Conservation (phyloP, 2,888 invertebrate genomes). For the Eueremaeus valkanovi region DNA sequence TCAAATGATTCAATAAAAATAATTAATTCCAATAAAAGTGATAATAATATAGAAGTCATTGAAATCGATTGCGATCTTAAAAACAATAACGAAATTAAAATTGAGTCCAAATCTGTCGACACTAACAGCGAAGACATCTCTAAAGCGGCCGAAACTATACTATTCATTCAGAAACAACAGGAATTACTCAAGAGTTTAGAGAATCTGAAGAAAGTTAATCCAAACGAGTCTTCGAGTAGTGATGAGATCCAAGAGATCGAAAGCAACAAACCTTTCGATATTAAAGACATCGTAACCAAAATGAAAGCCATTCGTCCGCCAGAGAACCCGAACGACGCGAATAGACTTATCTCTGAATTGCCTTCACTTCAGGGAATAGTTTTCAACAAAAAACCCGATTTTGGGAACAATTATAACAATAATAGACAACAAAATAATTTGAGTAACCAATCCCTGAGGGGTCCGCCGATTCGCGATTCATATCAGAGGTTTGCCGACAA, state of each 20-base stretch:
- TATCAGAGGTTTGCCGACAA: not conserved
- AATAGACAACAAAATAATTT: not conserved
- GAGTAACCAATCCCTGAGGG: not conserved
- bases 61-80: not conserved
- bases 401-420: not conserved
- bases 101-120: not conserved
- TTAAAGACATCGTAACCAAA: constrained; percentile 28
- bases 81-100: not conserved
- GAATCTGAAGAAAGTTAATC: not conserved
- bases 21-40: not conserved
- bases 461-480: no score
- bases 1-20: not conserved
- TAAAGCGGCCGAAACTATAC: not conserved
- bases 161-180: constrained; percentile 24
- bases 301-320: constrained; percentile 36
- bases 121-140: not conserved
- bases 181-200: constrained; percentile 36
- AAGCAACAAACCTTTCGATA: constrained; percentile 38
- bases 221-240: not conserved
- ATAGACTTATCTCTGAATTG: not conserved
- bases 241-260: not conserved
- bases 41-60: not conserved
- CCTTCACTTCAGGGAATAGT: constrained; percentile 22
- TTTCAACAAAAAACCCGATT: not conserved
- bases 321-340: not conserved